Base-by-base conservation (phyloP, 2,888 invertebrate genomes). In the Agelastica alni region DNA sequence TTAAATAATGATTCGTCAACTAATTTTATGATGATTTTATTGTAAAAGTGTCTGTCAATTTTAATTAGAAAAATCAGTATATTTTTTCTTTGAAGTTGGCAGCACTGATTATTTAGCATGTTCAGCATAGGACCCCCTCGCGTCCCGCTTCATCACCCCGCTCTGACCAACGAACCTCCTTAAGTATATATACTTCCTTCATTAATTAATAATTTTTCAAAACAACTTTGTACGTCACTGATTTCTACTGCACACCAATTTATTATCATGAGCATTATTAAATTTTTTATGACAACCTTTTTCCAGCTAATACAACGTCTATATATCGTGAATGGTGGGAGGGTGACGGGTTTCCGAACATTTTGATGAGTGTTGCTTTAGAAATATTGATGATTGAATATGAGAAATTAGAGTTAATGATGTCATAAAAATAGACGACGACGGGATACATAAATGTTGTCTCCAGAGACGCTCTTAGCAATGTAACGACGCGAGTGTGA, bases 361-460 rank as follows among this genome's bases (percentile, higher is more conserved):
- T 46, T 46, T 46, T 28, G 46, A 46, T 46, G 46, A 46, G 46
- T 26, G 46, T 46, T 26, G 26, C 46, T 46, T 46, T 9, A 36
- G 37, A 16, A 46, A 46, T 46, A 46, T 46, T 14, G 46, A 26
- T 46, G 46, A 46, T 46, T 46, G 46, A 46, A 46, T 46, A 46
- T 46, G 46, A 46, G 46, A 28, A 46, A 46, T 46, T 46, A 36
- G 20, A 26, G 46, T 36, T 46, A 46, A 46, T 37, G 46, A 46
- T 32, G 46, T 26, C 22, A 36, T 46, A 46, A 46, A 46, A 46
- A 46, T 46, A 46, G 46, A 46, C 16, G 43, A 16, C 32, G 32
- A 20, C 36, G 46, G 10, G 14, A 20, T 37, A 37, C 28, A 34
- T 46, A 22, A 22, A 46, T 36, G 34, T 36, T 10, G 26, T 37